Evolutionary conservation across 2,113 vertebrate species (phyloP), one percentile per base, ranked within the genome.

Genomic region (Myrmecobius fasciatus): DNA sequence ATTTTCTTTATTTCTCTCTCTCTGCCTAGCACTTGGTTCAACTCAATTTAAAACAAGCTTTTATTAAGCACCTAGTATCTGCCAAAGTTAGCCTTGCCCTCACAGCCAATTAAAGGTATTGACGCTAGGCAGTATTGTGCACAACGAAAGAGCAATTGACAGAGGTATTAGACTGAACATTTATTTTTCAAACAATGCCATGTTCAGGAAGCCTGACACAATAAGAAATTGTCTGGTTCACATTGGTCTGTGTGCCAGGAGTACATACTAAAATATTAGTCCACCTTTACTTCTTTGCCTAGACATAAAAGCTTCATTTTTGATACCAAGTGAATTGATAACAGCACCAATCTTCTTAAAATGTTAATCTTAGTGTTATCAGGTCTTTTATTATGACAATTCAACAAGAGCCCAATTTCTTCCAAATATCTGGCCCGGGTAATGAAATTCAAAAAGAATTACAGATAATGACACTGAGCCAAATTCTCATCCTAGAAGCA

Each of bases 401-500:
- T 96, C 96, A 67, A 60, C 36, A 92, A 25, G 31, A 95, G 53
- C 49, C 47, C 47, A 94, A 52, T 92, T 31, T 83, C 52, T 94
- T 92, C 28, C 36, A 89, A 48, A 43, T 83, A 83, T 83, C 67
- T 83, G n/a, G 2, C 67, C n/a, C 43, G 11, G n/a, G 31, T 28
- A 83, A 26, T 92, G 43, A 89, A 89, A 95, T 95, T 96, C 95
- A 96, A 93, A 43, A 47, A 43, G 22, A 94, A 91, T 95, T 93
- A 91, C 53, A 83, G 91, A 95, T 93, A 67, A 11, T 46, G 52
- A 91, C 14, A 89, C 7, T 89, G 53, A 92, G 91, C 53, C 96
- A 93, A 95, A 95, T 91, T 94, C 51, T 93, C 53, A 49, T 90
- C 49, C 47, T 95, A 52, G 94, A 95, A 94, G 17, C 53, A 90